Base-by-base conservation (phyloP, 2,113 vertebrate species). In the Urocolius indicus region DNA sequence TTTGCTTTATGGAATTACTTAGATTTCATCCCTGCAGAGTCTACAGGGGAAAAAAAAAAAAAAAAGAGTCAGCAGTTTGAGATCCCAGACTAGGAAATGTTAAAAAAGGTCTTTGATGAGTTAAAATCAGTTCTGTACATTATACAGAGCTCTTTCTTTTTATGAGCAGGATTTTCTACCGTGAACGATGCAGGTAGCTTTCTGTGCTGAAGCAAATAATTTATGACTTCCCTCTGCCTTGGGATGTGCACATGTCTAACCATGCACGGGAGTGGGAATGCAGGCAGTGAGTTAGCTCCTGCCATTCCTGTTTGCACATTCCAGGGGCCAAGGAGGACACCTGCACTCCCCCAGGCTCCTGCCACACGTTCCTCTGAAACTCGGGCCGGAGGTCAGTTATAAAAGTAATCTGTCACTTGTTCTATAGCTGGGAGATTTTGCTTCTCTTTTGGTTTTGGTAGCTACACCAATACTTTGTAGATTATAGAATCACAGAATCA, bases 271-370 rank as follows among this genome's bases (percentile, higher is more conserved):
- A 93, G 93, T 4, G 89, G 87, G 90, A 95, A 94, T 93, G 89
- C 87, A 93, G 82, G 86, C 76, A 18, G 81, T 88, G 57, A 96
- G 87, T 89, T 61, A 93, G 80, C 72, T 54, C 85, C 88, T 95
- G 94, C 96, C 95, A 90, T 96, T 96, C 93, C 93, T 97, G 94
- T 95, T 92, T 93, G 95, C 90, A 10, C 95, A 96, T 95, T 96
- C 94, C 88, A 45, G 90, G 80, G 74, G 77, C 81, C 2, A 21
- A 63, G 85, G 71, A 77, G 92, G 92, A 95, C 91, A 95, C 95
- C 93, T 97, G 93, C 82, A 6, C 94, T 95, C 94, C 96, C 95
- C 78, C 80, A 16, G 95, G 94, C 95, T 95, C 81, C 86, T 68
- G 71, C 90, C 20, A 3, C 61, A 48, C 82, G 66, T 94, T 90